A percentile compares a stretch with the other conserved stretches of the same genome.
phyloP scores from a whole-genome alignment of 2,888 invertebrate genomes.

The Itoplectis maculator region DNA sequence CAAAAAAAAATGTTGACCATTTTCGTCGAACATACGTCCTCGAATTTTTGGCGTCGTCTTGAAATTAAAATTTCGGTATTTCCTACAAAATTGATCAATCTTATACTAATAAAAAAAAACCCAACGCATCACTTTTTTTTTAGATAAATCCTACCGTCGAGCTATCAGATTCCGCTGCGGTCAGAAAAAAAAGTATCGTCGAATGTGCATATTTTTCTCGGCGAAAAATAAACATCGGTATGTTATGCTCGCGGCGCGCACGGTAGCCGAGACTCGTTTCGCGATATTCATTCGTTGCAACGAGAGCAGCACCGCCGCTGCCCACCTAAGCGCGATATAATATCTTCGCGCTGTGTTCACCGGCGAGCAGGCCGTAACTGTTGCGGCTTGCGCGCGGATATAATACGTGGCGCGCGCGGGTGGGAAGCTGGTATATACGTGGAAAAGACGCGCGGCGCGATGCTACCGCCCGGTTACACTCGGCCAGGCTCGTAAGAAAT shows the following conservation, averaged over 20 bases:
- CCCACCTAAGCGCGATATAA: constrained; percentile 49
- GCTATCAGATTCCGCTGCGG: too few species aligned
- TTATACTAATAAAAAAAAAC: too few species aligned
- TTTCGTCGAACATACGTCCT: too few species aligned
- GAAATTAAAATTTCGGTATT: too few species aligned
- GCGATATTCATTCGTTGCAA: constrained; percentile 49
- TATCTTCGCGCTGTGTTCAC: constrained; percentile 35
- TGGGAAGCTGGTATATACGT: constrained; percentile 11
- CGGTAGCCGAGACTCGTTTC: constrained; percentile 49
- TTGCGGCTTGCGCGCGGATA: constrained; percentile 50
- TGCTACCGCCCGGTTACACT: constrained; percentile 63
- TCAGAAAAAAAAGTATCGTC: background rate
- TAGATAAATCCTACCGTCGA: too few species aligned
- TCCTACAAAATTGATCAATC: too few species aligned
- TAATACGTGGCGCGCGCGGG: constrained; percentile 55
- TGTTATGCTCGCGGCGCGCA: constrained; percentile 5
- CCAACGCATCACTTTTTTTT: background rate
- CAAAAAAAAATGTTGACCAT: too few species aligned
- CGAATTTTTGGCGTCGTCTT: too few species aligned
- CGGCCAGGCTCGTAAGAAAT: constrained; percentile 62
- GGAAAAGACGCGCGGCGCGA: constrained; percentile 20
- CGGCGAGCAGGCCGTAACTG: constrained; percentile 54
- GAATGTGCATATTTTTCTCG: background rate
- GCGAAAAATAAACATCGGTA: background rate
- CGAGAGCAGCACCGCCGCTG: constrained; percentile 11